Evolutionary conservation across 2,113 vertebrate genomes (phyloP).

Genomic region (Balaenoptera acutorostrata): DNA sequence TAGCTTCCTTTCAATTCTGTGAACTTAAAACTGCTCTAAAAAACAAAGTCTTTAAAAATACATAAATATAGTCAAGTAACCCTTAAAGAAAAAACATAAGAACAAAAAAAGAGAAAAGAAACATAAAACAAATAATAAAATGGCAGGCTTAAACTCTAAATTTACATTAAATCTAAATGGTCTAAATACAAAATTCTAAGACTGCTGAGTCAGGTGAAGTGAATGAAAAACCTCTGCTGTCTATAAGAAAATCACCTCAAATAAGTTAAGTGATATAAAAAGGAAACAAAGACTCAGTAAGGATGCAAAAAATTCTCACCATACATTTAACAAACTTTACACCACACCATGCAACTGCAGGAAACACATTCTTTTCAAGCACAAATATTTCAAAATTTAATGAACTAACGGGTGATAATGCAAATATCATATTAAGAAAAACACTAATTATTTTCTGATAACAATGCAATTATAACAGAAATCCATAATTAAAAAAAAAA

Average conservation of each 20-base stretch:
- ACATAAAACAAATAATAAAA: not conserved
- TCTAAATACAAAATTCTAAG: not conserved
- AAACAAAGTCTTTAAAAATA: not conserved
- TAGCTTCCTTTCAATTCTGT: not conserved
- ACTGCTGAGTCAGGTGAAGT: not conserved
- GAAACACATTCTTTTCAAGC: not conserved
- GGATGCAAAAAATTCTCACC: not conserved
- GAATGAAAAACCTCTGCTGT: not conserved
- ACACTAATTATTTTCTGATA: not conserved
- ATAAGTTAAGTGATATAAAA: not conserved
- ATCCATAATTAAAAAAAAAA: not conserved
- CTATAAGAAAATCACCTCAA: constrained; percentile 1
- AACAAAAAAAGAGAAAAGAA: not conserved
- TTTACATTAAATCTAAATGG: not conserved
- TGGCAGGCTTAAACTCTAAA: not conserved
- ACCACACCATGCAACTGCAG: not conserved
- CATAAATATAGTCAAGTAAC: not conserved
- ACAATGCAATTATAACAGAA: not conserved
- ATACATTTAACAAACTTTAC: not conserved
- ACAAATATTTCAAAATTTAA: constrained; percentile 2
- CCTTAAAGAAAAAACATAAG: not conserved
- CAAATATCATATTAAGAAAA: constrained; percentile 4
- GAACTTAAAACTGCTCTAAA: not conserved
- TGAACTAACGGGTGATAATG: not conserved
- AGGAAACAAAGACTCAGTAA: not conserved